Percentiles rank a stretch among this genome's conserved stretches.
Evolutionary conservation across 2,113 vertebrate genomes (phyloP).

Genomic region (Sylvietta virens): DNA sequence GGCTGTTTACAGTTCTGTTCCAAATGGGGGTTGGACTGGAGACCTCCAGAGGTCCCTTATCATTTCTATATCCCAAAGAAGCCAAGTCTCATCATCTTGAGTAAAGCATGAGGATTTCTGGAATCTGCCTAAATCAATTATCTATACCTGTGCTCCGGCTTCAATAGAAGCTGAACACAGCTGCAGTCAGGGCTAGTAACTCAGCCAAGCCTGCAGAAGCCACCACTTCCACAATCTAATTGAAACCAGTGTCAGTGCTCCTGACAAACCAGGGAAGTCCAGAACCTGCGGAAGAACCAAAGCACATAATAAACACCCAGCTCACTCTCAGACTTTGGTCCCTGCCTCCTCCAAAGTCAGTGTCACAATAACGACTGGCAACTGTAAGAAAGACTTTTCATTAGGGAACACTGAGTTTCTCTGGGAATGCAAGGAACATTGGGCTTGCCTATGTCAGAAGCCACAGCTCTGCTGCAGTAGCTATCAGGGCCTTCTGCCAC

Average conservation of each 20-base stretch:
- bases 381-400: not conserved
- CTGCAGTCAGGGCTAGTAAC: not conserved
- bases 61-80: not conserved
- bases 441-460: not conserved
- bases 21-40: not conserved
- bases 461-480: not conserved
- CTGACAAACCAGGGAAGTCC: not conserved
- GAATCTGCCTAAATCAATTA: not conserved
- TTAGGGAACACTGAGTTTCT: not conserved
- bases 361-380: not conserved
- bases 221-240: not conserved
- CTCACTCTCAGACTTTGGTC: not conserved
- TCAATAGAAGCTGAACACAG: not conserved
- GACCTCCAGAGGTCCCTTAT: not conserved
- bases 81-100: not conserved
- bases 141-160: not conserved
- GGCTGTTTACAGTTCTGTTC: not conserved
- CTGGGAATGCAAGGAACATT: not conserved
- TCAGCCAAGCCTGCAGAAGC: not conserved
- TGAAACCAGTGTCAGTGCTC: not conserved
- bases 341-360: not conserved
- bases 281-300: not conserved
- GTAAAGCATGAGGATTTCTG: not conserved
- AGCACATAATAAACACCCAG: not conserved
- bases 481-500: not conserved